These are phyloP conservation scores for Diplazon laetatorius DNA, from an alignment of 2,888 invertebrate species.

Conservation along the genomic window DNA sequence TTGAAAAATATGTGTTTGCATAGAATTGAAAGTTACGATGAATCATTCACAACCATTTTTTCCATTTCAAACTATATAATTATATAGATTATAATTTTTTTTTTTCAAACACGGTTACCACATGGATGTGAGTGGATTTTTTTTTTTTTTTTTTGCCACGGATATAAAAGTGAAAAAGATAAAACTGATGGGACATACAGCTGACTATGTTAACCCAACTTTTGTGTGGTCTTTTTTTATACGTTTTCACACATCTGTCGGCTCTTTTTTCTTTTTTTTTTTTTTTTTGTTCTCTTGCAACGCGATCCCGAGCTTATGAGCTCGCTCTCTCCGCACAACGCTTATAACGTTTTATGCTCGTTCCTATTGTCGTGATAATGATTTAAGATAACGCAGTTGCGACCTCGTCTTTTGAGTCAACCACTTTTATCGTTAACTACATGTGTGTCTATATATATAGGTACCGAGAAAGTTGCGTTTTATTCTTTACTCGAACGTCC, in stretches of 20 bases:
- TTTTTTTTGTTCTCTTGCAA: conserved; percentile 7
- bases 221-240: conserved; percentile 6
- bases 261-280: background rate
- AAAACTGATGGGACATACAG: conserved; percentile 1
- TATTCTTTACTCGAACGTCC: conserved; percentile 48
- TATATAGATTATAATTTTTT: too few relatives aligned
- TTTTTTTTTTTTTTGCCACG: background rate
- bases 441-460: too few relatives aligned
- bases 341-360: conserved; percentile 47
- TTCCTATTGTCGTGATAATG: conserved; percentile 59
- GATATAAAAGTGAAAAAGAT: conserved; percentile 13
- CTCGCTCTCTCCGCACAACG: conserved; percentile 45
- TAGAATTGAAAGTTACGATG: too few relatives aligned
- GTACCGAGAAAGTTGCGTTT: conserved; percentile 18
- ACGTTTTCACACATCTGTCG: conserved; percentile 1
- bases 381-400: conserved; percentile 49
- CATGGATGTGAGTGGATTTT: background rate
- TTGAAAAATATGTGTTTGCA: too few relatives aligned
- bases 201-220: conserved; percentile 19
- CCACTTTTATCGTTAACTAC: conserved; percentile 22
- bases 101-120: too few relatives aligned
- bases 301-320: conserved; percentile 39
- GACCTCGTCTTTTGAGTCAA: conserved; percentile 47
- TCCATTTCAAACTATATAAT: too few relatives aligned
- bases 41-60: too few relatives aligned